These are phyloP conservation scores for Eubasilissa splendida DNA, from an alignment of 2,888 invertebrate species.

Conservation along the genomic window DNA sequence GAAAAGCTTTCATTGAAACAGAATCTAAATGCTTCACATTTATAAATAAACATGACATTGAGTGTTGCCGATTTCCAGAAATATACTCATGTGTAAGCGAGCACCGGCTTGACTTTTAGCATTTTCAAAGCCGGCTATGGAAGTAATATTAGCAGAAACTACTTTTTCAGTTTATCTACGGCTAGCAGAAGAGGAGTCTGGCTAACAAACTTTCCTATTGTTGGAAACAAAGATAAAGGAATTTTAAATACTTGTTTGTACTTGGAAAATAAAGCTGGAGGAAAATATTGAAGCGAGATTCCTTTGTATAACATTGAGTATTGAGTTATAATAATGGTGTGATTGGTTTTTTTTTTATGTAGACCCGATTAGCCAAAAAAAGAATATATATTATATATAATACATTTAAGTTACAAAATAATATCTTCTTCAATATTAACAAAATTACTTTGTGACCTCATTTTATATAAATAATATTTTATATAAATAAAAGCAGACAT, in stretches of 20 bases:
- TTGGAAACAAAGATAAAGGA: background rate
- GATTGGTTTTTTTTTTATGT: too few relatives aligned
- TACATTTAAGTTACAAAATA: too few relatives aligned
- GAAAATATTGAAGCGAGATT: background rate
- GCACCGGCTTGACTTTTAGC: background rate
- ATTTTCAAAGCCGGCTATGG: slow-evolving; percentile 8
- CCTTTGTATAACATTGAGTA: background rate
- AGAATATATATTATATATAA: too few relatives aligned
- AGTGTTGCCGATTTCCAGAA: background rate
- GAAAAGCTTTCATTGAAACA: background rate
- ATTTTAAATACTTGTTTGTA: background rate
- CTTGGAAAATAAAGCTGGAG: background rate
- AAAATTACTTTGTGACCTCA: too few relatives aligned
- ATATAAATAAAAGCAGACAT: too few relatives aligned
- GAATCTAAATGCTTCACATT: background rate
- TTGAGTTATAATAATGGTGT: background rate
- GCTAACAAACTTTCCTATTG: background rate
- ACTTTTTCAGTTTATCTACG: slow-evolving; percentile 1
- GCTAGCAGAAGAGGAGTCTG: background rate
- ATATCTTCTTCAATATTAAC: too few relatives aligned
- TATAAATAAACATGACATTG: slow-evolving; percentile 29
- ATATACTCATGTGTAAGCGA: background rate
- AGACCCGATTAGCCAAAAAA: too few relatives aligned
- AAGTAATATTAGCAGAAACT: background rate
- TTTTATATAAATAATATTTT: too few relatives aligned